A percentile compares a stretch with the other conserved stretches of the same genome.
Evolutionary conservation across 1,140 invertebrate genomes (phyloP).

Genomic region (Drosophila micromelanica): DNA sequence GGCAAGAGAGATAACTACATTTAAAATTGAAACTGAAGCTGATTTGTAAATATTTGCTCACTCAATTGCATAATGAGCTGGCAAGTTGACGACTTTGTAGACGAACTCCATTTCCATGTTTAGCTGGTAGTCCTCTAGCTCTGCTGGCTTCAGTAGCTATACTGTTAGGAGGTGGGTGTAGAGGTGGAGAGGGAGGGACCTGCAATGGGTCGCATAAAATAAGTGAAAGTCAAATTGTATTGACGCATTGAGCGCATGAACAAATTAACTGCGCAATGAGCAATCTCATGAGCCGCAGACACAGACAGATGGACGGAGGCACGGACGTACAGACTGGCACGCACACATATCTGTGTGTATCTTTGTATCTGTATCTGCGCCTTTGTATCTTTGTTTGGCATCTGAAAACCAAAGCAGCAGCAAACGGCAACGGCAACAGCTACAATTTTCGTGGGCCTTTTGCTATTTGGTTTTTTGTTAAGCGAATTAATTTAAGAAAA

Average conservation of each 20-base stretch:
- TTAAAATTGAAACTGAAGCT: slow-evolving; percentile 5
- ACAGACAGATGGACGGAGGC: slow-evolving; percentile 5
- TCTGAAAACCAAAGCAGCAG: slow-evolving; percentile 36
- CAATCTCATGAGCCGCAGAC: slow-evolving; percentile 37
- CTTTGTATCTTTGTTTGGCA: slow-evolving; percentile 45
- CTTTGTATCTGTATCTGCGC: slow-evolving; percentile 29
- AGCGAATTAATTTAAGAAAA: slow-evolving; percentile 45
- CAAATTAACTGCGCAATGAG: slow-evolving; percentile 81
- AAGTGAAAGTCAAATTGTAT: slow-evolving; percentile 81
- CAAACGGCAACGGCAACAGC: slow-evolving; percentile 27
- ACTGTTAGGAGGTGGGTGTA: not conserved
- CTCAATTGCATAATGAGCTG: slow-evolving; percentile 49
- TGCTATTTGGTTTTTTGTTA: slow-evolving; percentile 43
- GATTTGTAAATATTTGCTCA: slow-evolving; percentile 37
- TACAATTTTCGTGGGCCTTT: slow-evolving; percentile 35
- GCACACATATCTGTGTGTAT: slow-evolving; percentile 36
- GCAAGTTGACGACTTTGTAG: slow-evolving; percentile 32
- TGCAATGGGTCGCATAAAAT: slow-evolving; percentile 59
- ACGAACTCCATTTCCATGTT: slow-evolving; percentile 20
- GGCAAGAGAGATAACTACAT: not conserved
- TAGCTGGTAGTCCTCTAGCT: slow-evolving; percentile 17
- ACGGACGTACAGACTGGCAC: slow-evolving; percentile 12
- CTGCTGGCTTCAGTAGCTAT: not conserved
- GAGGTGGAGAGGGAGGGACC: not conserved
- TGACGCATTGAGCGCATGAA: slow-evolving; percentile 79